Base-by-base conservation (phyloP, 2,888 invertebrate genomes). In the Tridacna crocea region DNA sequence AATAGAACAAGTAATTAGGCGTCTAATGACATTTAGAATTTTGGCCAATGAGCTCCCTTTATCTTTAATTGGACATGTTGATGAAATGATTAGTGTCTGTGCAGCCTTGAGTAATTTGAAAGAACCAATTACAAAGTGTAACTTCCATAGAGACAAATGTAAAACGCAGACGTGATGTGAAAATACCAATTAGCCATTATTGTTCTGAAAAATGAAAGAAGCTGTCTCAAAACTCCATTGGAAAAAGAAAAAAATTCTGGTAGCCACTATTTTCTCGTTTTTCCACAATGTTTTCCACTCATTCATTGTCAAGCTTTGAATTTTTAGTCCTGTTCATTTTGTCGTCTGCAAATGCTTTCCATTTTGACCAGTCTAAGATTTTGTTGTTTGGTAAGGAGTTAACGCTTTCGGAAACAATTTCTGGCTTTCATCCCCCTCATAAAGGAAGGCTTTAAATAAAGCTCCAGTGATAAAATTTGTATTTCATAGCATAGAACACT, bases 1-100 rank as follows among this genome's bases (percentile, higher is more conserved):
- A 22, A 84, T 88, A 17, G 88, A 88, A 51, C 79, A 82, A 74
- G 88, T 83, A 0, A 89, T 88, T 51, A 65, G 84, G 61, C 70
- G 88, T 13, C 55, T 89, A 55, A 89, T 88, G 70, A 76, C 72
- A 24, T 88, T 87, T 72, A 24, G 72, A 13, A 88, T 89, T 51
- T 66, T 87, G 47, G 66, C 74, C 24, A 77, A 79, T 78, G 75
- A 80, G 70, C 17, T 87, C 22, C 87, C 88, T 0, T 48, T 88
- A 26, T 76, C 81, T n/a, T 36, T 88, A 19, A 61, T 84, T 27
- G 66, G 51, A 46, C 80, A 82, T 36, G 27, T 87, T 36, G 85
- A 88, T 86, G 83, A 88, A 26, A 87, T 88, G n/a, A 60, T 80
- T 19, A 26, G 12, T 26, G 82, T 88, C 13, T 88, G 87, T 82